phyloP scores from a whole-genome alignment of 2,888 invertebrate genomes.

The Epirrhoe tristata region DNA sequence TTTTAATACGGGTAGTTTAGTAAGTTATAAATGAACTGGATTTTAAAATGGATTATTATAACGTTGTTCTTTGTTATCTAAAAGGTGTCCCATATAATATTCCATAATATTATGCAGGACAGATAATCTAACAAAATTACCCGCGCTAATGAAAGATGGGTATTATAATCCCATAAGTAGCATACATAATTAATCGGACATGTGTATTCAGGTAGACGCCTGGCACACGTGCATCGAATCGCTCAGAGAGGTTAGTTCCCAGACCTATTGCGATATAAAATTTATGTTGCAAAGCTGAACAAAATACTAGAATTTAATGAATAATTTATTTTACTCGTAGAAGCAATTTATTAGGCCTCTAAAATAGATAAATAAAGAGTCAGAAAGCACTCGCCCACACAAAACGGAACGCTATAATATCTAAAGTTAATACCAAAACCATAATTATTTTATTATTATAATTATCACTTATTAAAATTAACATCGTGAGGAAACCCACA shows the following conservation, averaged over 20 bases:
- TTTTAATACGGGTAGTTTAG: too few relatives aligned
- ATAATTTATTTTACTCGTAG: not conserved
- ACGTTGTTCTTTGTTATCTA: not conserved
- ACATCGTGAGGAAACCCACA: too few relatives aligned
- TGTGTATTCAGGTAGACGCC: slow-evolving; percentile 42
- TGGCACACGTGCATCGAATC: slow-evolving; percentile 39
- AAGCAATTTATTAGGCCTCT: too few relatives aligned
- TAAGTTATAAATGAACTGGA: too few relatives aligned
- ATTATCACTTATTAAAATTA: too few relatives aligned
- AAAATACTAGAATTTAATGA: slow-evolving; percentile 17
- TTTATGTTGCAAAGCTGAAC: slow-evolving; percentile 33
- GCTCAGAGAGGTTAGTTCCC: slow-evolving; percentile 27
- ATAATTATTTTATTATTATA: too few relatives aligned
- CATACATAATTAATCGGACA: slow-evolving; percentile 41
- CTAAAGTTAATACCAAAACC: too few relatives aligned
- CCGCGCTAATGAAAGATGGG: slow-evolving; percentile 36
- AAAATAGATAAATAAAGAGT: too few relatives aligned
- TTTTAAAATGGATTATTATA: too few relatives aligned
- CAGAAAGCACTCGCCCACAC: too few relatives aligned
- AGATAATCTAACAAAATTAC: slow-evolving; percentile 10
- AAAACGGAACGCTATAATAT: too few relatives aligned
- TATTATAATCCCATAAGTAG: slow-evolving; percentile 42
- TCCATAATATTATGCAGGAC: not conserved
- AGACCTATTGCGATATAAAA: slow-evolving; percentile 26
- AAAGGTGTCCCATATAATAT: not conserved